Percentiles rank a stretch among this genome's conserved stretches.
phyloP scores from a whole-genome alignment of 2,113 vertebrate genomes.

The Lucifuga dentata region DNA sequence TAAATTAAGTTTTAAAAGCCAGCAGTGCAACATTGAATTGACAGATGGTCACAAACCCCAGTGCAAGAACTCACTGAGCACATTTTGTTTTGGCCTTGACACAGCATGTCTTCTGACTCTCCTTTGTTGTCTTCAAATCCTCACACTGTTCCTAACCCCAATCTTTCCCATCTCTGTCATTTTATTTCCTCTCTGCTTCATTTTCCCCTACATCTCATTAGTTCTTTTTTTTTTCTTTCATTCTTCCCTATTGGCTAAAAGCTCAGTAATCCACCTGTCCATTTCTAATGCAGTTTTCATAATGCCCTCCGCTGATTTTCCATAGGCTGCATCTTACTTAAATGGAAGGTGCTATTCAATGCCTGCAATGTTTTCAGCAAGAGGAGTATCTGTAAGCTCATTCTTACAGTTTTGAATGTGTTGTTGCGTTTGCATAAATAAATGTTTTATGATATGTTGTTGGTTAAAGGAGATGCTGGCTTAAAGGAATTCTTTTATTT shows the following conservation, averaged over 20 bases:
- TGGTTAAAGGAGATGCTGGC: neutral
- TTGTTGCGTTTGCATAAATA: neutral
- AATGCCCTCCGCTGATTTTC: conserved; percentile 36
- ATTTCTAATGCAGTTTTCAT: conserved; percentile 43
- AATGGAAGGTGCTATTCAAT: conserved; percentile 43
- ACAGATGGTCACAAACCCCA: conserved; percentile 58
- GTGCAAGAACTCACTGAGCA: conserved; percentile 18
- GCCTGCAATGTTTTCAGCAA: conserved; percentile 30
- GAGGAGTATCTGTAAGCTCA: conserved; percentile 13
- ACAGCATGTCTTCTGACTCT: conserved; percentile 34
- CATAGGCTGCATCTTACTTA: conserved; percentile 39
- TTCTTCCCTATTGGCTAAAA: conserved; percentile 33
- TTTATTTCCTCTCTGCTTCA: conserved; percentile 6
- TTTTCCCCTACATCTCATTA: conserved; percentile 7
- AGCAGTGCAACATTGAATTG: conserved; percentile 26
- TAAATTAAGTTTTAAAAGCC: conserved; percentile 39
- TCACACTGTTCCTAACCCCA: conserved; percentile 25
- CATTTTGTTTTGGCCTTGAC: conserved; percentile 51
- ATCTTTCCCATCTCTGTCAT: conserved; percentile 5
- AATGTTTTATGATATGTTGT: neutral
- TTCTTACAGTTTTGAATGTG: conserved; percentile 18
- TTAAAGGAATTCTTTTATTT: conserved; percentile 20
- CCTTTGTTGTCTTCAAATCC: conserved; percentile 24
- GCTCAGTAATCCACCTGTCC: conserved; percentile 49
- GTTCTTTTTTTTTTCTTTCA: conserved; percentile 10